Evolutionary conservation across 2,797 vertebrate species (phyloP), one percentile per base, ranked within the genome.

Genomic region (Champsocephalus gunnari): DNA sequence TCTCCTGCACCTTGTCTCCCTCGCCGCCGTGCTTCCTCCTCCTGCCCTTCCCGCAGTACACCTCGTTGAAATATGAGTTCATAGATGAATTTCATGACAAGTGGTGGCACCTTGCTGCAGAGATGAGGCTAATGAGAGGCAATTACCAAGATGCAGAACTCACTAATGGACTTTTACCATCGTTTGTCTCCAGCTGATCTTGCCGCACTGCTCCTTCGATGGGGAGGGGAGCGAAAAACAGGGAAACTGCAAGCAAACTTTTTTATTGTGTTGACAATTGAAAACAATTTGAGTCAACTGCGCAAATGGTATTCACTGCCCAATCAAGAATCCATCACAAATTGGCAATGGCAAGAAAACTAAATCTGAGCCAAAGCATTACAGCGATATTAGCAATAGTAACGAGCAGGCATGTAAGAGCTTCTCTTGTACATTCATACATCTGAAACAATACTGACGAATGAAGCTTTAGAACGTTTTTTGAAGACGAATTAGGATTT

Each of bases 141-240:
- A 84, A 82, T 91, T 88, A 90, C 72, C 48, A 64, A 72, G 71
- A 85, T 79, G 61, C 82, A 65, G 68, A 87, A 73, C 69, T 75
- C 53, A 44, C 85, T 87, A 87, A 90, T 89, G 85, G 87, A 86
- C 77, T 82, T 84, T 83, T 57, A 49, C 62, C 66, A 66, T 80
- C 54, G 17, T 84, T 89, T 73, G 67, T 86, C 79, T 73, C 72
- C 34, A 67, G 59, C 58, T 77, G 67, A 80, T 80, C 62, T 77
- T 12, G 55, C 54, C 47, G 60, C 44, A 48, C 45, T 77, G 32
- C 28, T 74, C 21, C 24, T 47, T 66, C 51, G 41, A 24, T 5
- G 0, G 21, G 61, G 50, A 54, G 28, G 17, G 49, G n/a, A 21
- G 19, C 10, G 43, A 51, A 49, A 74, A 55, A 9, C 7, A 12